Percentiles rank a stretch among this genome's conserved stretches.
Evolutionary conservation across 64 coral and sea anemone genomes (phyloP).

Genomic region (Acropora tenuis): DNA sequence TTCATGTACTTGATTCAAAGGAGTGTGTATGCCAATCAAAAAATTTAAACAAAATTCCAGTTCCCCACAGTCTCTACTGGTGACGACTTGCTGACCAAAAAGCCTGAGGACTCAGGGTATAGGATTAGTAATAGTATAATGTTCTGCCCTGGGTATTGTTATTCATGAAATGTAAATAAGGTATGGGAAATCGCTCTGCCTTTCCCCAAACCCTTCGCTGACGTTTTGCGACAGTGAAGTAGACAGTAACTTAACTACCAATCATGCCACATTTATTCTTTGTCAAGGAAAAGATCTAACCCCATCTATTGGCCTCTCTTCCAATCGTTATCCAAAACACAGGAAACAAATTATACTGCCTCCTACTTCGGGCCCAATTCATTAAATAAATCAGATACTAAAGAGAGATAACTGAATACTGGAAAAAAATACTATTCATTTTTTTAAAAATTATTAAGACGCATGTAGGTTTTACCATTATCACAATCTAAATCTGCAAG

Average conservation of each 20-base stretch:
- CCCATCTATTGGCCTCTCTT: conserved; percentile 16
- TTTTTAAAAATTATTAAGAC: background rate
- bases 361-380: conserved; percentile 1
- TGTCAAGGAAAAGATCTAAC: conserved; percentile 14
- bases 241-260: background rate
- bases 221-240: conserved; percentile 4
- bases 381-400: conserved; percentile 21
- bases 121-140: too few relatives aligned
- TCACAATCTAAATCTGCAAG: too few relatives aligned
- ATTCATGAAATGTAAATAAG: too few relatives aligned
- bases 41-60: background rate
- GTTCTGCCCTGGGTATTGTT: too few relatives aligned
- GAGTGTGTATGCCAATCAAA: too few relatives aligned
- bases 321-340: background rate
- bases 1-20: too few relatives aligned
- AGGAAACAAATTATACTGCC: conserved; percentile 23
- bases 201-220: background rate
- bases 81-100: too few relatives aligned
- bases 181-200: too few relatives aligned
- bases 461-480: background rate
- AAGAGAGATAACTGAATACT: background rate
- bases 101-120: too few relatives aligned
- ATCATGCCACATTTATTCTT: conserved; percentile 29
- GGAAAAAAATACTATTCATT: background rate
- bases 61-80: too few relatives aligned